These are phyloP conservation scores for Molorchus minor DNA, from an alignment of 2,888 invertebrate genomes.

Conservation along the genomic window DNA sequence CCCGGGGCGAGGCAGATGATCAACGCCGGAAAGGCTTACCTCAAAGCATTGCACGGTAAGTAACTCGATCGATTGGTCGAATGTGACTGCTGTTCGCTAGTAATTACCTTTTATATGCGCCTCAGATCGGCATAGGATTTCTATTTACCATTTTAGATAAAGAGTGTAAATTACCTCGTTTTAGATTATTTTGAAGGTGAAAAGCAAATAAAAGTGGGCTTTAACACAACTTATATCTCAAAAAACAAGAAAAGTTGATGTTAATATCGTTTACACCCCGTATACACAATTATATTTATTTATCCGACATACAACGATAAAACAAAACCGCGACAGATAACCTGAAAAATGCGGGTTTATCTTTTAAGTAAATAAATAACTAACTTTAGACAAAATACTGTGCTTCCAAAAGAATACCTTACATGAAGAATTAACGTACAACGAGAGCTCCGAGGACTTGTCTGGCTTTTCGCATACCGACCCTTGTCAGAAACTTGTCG, in stretches of 20 bases:
- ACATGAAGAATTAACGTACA: neutral
- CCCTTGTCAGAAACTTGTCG: conserved; percentile 12
- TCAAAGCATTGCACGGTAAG: conserved; percentile 95
- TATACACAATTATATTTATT: conserved; percentile 24
- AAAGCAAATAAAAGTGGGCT: no score
- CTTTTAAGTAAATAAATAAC: neutral
- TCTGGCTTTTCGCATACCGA: neutral
- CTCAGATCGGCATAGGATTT: no score
- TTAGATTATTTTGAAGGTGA: no score
- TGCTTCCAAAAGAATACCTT: neutral
- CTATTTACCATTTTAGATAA: no score
- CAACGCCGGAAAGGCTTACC: conserved; percentile 91
- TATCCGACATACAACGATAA: neutral
- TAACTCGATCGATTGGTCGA: conserved; percentile 51
- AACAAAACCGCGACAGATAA: neutral
- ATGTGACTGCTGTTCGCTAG: no score
- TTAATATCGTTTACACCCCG: no score
- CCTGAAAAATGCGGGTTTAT: neutral
- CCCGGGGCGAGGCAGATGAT: conserved; percentile 94
- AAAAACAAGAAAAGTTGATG: no score
- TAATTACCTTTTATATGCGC: no score
- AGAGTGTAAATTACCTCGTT: no score
- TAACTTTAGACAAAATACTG: neutral
- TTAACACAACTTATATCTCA: no score
- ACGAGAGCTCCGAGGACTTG: neutral